Percentiles rank a stretch among this genome's conserved stretches.
Conservation (phyloP, 2,888 invertebrate species). For the Coelogynopora nodosa region DNA sequence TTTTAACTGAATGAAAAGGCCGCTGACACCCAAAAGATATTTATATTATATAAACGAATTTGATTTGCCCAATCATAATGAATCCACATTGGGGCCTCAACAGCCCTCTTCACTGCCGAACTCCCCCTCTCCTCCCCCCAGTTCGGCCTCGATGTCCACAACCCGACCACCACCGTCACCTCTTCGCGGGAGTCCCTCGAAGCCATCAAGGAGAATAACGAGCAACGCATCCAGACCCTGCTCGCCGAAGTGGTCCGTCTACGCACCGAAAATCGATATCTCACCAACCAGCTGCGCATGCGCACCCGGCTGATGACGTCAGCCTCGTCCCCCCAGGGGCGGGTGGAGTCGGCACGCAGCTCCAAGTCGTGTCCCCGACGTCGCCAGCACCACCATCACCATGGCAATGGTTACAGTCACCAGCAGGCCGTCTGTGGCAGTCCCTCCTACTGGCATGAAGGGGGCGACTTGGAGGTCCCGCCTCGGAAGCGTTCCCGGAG, state of each 20-base stretch:
- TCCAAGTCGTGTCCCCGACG: not conserved
- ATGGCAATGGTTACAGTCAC: not conserved
- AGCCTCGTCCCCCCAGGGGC: not conserved
- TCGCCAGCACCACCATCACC: too few species aligned
- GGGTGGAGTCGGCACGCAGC: not conserved
- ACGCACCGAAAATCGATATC: not conserved
- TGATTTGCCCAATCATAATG: too few species aligned
- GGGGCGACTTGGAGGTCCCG: too few species aligned
- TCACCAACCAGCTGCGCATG: not conserved
- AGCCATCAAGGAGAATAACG: not conserved
- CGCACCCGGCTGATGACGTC: not conserved
- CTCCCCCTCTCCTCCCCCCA: not conserved
- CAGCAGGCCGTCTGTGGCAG: too few species aligned
- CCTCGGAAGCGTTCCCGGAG: not conserved
- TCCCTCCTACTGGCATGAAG: too few species aligned
- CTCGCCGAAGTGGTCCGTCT: not conserved
- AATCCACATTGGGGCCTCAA: too few species aligned
- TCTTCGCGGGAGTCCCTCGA: not conserved
- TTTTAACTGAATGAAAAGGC: too few species aligned
- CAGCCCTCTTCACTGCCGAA: not conserved
- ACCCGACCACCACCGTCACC: too few species aligned
- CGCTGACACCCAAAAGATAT: too few species aligned
- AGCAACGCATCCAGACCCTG: not conserved
- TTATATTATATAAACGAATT: too few species aligned
- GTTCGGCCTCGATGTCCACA: not conserved